phyloP scores from a whole-genome alignment of 2,888 invertebrate genomes.

The Beris chalybata region DNA sequence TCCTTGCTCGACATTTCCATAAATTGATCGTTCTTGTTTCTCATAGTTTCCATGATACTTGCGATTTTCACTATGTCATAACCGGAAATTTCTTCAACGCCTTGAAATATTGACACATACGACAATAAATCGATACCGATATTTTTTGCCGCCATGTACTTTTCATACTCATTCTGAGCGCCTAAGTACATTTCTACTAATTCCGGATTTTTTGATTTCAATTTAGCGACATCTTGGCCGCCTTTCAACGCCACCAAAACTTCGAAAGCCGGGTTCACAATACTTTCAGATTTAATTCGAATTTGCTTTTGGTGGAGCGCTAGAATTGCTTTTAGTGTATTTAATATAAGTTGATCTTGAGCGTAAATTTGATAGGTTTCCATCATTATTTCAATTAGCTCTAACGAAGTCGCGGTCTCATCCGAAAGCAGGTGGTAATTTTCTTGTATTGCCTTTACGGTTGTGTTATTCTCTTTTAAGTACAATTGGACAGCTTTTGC shows the following conservation, averaged over 20 bases:
- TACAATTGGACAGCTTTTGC: background rate
- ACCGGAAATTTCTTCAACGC: too few species aligned
- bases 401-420: background rate
- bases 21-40: slow-evolving; percentile 1
- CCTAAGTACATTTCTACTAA: slow-evolving; percentile 2
- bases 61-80: background rate
- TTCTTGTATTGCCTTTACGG: background rate
- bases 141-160: slow-evolving; percentile 4
- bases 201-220: background rate
- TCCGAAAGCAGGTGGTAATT: background rate
- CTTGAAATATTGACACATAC: background rate
- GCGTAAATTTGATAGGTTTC: background rate
- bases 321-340: background rate
- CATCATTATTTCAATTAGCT: background rate
- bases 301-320: background rate
- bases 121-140: background rate
- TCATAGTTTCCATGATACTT: background rate
- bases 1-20: background rate
- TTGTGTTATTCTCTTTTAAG: background rate
- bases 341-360: background rate
- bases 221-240: background rate
- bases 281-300: background rate
- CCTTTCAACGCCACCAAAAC: background rate
- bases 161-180: slow-evolving; percentile 15
- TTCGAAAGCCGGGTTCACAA: background rate